phyloP scores from a whole-genome alignment of 2,797 vertebrate genomes.

The Cacajao melanocephalus region DNA sequence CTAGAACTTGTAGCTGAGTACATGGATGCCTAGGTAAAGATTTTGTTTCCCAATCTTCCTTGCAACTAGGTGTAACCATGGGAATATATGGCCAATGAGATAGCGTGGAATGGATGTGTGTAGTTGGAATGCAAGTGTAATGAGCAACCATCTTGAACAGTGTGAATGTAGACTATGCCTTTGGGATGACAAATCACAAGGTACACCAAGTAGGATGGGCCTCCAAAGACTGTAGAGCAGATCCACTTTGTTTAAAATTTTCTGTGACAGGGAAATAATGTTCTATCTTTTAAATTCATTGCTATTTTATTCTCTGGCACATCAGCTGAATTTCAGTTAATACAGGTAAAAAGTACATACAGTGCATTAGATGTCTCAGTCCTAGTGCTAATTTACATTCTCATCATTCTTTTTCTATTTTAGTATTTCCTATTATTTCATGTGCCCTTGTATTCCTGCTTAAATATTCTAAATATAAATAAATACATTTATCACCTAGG shows the following conservation, averaged over 20 bases:
- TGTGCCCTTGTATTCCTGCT: neutral
- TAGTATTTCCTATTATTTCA: constrained; percentile 29
- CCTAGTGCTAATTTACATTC: neutral
- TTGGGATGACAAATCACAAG: neutral
- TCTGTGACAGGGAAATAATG: neutral
- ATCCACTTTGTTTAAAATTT: neutral
- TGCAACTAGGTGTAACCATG: neutral
- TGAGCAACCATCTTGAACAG: neutral
- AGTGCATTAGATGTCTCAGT: neutral
- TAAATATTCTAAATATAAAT: constrained; percentile 37
- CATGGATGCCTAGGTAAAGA: neutral
- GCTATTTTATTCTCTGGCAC: neutral
- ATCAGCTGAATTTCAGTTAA: neutral
- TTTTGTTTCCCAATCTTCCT: neutral
- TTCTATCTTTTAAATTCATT: neutral
- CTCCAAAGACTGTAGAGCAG: neutral
- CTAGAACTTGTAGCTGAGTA: neutral
- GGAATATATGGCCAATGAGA: neutral
- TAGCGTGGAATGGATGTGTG: neutral
- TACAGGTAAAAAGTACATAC: neutral
- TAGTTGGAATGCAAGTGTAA: neutral
- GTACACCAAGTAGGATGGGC: neutral
- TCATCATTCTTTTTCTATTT: neutral
- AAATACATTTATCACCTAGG: neutral
- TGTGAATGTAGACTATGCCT: neutral